phyloP scores from a whole-genome alignment of 53 echinoderm and acorn worm genomes.

The Apostichopus leukothele region DNA sequence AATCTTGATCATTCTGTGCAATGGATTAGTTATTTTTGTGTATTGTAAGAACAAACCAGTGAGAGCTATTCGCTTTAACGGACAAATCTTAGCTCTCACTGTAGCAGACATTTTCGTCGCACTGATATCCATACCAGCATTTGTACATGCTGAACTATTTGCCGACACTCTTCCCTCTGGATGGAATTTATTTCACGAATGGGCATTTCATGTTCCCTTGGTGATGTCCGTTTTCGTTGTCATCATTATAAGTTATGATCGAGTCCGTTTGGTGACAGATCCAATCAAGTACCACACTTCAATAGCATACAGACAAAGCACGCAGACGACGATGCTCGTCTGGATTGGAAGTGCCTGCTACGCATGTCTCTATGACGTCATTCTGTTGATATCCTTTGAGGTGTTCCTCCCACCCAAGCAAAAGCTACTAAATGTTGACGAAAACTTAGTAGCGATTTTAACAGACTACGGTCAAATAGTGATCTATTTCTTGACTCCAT shows the following conservation, averaged over 20 bases:
- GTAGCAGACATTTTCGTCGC: constrained; percentile 15
- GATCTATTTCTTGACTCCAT: neutral
- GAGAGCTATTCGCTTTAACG: neutral
- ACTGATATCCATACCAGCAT: neutral
- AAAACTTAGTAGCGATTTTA: neutral
- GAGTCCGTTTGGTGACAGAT: neutral
- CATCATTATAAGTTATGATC: constrained; percentile 29
- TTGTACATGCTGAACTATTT: neutral
- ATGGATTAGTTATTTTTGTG: constrained; percentile 34
- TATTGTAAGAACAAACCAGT: neutral
- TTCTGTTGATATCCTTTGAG: neutral
- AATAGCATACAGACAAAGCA: neutral
- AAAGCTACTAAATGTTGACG: neutral
- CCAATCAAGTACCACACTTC: constrained; percentile 23
- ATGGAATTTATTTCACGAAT: constrained; percentile 15
- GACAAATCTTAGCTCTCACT: neutral
- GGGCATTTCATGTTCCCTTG: constrained; percentile 4
- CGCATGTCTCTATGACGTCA: neutral
- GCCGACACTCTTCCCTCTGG: neutral
- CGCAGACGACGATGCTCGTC: neutral
- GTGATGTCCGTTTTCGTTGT: constrained; percentile 12
- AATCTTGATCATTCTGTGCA: neutral
- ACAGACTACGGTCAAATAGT: neutral
- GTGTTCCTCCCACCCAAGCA: neutral
- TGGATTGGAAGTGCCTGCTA: constrained; percentile 3